phyloP scores from a whole-genome alignment of 2,797 vertebrate genomes.

The Myoxocephalus aenaeus region DNA sequence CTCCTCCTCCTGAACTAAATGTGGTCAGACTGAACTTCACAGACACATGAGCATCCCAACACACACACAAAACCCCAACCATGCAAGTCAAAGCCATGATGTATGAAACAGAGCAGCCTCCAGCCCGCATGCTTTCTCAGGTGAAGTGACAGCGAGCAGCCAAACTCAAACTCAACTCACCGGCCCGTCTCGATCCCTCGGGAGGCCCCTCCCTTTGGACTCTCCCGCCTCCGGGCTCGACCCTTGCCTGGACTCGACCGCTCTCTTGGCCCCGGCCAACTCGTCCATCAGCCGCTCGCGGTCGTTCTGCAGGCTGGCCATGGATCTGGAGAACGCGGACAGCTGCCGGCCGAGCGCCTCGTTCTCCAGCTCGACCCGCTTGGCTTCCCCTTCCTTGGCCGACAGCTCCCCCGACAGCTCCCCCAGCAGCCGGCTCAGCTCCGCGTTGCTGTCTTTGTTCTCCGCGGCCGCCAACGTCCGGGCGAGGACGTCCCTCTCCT shows the following conservation, averaged over 20 bases:
- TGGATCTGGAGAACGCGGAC: conserved; percentile 88
- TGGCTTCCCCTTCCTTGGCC: conserved; percentile 80
- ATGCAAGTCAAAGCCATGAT: conserved; percentile 60
- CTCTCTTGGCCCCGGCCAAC: conserved; percentile 78
- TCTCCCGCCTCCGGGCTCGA: conserved; percentile 65
- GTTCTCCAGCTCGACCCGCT: conserved; percentile 79
- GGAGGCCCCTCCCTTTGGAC: conserved; percentile 69
- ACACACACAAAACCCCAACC: conserved; percentile 11
- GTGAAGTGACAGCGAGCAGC: conserved; percentile 54
- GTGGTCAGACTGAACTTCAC: not conserved
- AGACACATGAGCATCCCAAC: conserved; percentile 27
- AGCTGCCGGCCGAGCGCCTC: conserved; percentile 81
- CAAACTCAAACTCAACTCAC: conserved; percentile 81
- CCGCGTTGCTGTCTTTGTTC: conserved; percentile 65
- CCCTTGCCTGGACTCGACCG: conserved; percentile 73
- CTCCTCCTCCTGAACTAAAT: not conserved
- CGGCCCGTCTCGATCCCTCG: conserved; percentile 71
- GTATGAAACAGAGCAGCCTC: not conserved
- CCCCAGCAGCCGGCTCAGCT: conserved; percentile 77
- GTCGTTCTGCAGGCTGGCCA: conserved; percentile 91
- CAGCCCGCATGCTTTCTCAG: conserved; percentile 63
- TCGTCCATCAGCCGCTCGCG: conserved; percentile 87
- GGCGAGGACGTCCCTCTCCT: conserved; percentile 78
- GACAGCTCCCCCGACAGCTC: conserved; percentile 78
- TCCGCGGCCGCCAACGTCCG: conserved; percentile 71